Evolutionary conservation across 2,888 invertebrate species (phyloP), one percentile per base, ranked within the genome.

Genomic region (Lasioglossum pauxillum): DNA sequence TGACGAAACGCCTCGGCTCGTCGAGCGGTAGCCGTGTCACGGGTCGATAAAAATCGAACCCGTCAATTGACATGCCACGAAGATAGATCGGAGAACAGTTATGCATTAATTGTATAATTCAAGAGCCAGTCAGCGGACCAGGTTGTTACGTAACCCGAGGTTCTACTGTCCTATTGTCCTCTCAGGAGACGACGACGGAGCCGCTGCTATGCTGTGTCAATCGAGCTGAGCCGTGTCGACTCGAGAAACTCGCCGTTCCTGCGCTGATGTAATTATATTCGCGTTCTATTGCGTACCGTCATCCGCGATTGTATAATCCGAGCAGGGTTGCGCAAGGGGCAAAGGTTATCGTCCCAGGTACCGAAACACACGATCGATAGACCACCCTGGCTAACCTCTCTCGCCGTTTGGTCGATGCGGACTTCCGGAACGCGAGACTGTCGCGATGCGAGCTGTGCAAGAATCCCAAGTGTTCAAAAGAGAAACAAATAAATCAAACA

Each of bases 61-160:
- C 73, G 85, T 80, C 80, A 76, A 85, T 85, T 74, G 80, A 80
- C 80, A 84, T 84, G 78, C 80, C 85, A 73, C 31, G 76, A 75
- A 76, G 85, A 85, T 79, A 75, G 85, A 85, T 85, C 85, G 85
- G 23, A 14, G 75, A 85, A 71, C 86, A 57, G 81, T 75, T 80
- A 80, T 73, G 86, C 85, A 85, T 86, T 86, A 86, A 82, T 91
- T 90, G 84, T 76, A 85, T 86, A 89, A 90, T 88, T 76, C 82
- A 38, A 85, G 27, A 76, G 75, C 77, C 75, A 53, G 67, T 31
- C 75, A 27, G 71, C 72, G 75, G 49, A 10, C 69, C 19, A 38
- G 23, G 44, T 16, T 19, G 73, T 90, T 89, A 78, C 83, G 91
- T 31, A 85, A 89, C 89, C 71, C 44, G 64, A 53, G 82, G 80